A percentile compares a stretch with the other conserved stretches of the same genome.
Conservation (phyloP, 2,113 vertebrate species). For the Hyperoodon ampullatus region DNA sequence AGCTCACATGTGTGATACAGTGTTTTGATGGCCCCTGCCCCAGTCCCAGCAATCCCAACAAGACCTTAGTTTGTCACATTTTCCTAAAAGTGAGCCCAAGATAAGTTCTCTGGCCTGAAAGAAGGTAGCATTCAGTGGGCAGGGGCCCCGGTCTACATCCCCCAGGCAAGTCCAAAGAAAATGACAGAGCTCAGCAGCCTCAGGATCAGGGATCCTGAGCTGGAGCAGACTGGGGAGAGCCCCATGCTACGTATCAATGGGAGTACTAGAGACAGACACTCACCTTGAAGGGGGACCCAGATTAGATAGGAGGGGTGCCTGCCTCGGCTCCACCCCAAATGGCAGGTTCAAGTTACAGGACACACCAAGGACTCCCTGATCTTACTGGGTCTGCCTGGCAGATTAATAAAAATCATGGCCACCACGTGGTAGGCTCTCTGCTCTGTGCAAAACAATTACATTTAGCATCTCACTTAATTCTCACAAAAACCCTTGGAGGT, state of each 20-base stretch:
- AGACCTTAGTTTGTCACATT: background rate
- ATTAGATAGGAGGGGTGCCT: background rate
- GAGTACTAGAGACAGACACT: background rate
- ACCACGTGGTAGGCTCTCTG: background rate
- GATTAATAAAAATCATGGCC: background rate
- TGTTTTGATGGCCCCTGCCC: background rate
- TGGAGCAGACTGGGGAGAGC: rapidly evolving
- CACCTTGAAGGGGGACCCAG: too few relatives aligned
- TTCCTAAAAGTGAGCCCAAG: background rate
- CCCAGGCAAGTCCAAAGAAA: background rate
- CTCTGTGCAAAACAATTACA: background rate
- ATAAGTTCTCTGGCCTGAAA: background rate
- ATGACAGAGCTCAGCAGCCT: background rate
- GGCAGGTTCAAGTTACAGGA: background rate
- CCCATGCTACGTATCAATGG: rapidly evolving
- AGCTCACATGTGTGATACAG: background rate
- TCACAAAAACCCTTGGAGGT: background rate
- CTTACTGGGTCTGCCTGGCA: background rate
- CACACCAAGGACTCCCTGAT: background rate
- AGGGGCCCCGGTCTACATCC: background rate
- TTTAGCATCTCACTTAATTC: background rate
- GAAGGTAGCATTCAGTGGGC: background rate
- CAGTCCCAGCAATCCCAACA: background rate
- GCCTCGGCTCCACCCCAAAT: background rate
- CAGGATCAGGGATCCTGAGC: too few relatives aligned